Conservation (phyloP, 2,113 vertebrate species). For the Phodopus roborovskii region DNA sequence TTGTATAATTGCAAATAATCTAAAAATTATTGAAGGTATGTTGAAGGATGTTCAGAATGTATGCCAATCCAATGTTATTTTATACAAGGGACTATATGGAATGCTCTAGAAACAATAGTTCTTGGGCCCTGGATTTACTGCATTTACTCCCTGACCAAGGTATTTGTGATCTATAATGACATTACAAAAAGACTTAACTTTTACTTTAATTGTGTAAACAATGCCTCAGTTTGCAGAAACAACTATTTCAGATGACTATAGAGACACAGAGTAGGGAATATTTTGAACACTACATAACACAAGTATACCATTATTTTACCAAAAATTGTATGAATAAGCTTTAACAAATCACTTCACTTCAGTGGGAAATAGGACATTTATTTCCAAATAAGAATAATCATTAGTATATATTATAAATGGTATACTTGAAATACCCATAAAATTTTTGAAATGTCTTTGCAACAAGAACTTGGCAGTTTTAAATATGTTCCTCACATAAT, state of each 20-base stretch:
- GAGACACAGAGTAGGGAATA: not conserved
- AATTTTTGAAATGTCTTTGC: conserved; percentile 19
- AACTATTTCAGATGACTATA: not conserved
- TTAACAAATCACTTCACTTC: conserved; percentile 48
- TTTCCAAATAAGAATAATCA: conserved; percentile 64
- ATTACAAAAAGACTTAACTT: not conserved
- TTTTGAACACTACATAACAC: not conserved
- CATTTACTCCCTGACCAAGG: not conserved
- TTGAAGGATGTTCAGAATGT: not conserved
- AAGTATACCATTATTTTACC: not conserved
- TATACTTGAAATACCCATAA: conserved; percentile 45
- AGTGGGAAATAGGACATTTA: conserved; percentile 30
- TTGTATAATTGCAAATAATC: not conserved
- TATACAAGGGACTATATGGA: not conserved
- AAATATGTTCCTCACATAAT: conserved; percentile 50
- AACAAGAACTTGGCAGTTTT: conserved; percentile 44
- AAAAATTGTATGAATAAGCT: conserved; percentile 32
- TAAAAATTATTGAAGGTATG: not conserved
- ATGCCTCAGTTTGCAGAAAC: not conserved
- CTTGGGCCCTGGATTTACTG: not conserved
- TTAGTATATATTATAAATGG: conserved; percentile 46
- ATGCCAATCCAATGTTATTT: not conserved
- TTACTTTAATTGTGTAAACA: too few relatives aligned
- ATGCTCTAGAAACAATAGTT: not conserved
- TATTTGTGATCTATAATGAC: not conserved